phyloP scores from a whole-genome alignment of 92 coral and sea anemone genomes.

The Epizoanthus scotinus region DNA sequence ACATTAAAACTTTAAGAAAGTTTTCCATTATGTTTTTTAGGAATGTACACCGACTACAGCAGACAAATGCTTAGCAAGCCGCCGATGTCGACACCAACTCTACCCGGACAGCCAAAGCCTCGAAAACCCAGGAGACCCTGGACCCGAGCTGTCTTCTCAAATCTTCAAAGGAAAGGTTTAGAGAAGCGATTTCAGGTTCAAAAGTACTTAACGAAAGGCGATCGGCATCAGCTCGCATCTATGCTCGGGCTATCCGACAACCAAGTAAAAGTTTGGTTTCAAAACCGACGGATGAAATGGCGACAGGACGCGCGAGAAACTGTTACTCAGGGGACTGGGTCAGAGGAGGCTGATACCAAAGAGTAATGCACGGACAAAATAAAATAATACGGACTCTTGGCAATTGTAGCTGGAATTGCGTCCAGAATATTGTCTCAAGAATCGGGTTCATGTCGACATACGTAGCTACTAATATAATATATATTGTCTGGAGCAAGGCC shows the following conservation, averaged over 20 bases:
- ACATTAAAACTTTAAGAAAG: not conserved
- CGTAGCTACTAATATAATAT: not conserved
- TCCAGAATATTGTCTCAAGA: not conserved
- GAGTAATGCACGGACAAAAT: not conserved
- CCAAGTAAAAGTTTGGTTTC: slow-evolving; percentile 99
- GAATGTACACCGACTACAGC: slow-evolving; percentile 52
- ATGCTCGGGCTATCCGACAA: slow-evolving; percentile 97
- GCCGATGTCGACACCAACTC: slow-evolving; percentile 56
- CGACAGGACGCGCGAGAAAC: slow-evolving; percentile 93
- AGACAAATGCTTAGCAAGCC: slow-evolving; percentile 59
- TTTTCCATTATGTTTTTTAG: slow-evolving; percentile 11
- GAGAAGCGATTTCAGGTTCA: slow-evolving; percentile 98
- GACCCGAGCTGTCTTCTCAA: slow-evolving; percentile 99
- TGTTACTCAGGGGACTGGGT: slow-evolving; percentile 57
- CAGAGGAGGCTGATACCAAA: slow-evolving; percentile 52
- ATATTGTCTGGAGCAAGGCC: too few species aligned
- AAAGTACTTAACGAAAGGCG: slow-evolving; percentile 95
- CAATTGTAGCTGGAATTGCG: not conserved
- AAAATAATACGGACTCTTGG: not conserved
- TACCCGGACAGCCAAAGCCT: slow-evolving; percentile 84
- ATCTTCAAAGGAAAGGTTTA: slow-evolving; percentile 96
- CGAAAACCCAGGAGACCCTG: slow-evolving; percentile 99
- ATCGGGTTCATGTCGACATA: not conserved
- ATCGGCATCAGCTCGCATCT: slow-evolving; percentile 95
- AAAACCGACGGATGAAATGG: slow-evolving; percentile 99